These are phyloP conservation scores for Sthenelais limicola DNA, from an alignment of 2,888 invertebrate genomes.

Conservation along the genomic window DNA sequence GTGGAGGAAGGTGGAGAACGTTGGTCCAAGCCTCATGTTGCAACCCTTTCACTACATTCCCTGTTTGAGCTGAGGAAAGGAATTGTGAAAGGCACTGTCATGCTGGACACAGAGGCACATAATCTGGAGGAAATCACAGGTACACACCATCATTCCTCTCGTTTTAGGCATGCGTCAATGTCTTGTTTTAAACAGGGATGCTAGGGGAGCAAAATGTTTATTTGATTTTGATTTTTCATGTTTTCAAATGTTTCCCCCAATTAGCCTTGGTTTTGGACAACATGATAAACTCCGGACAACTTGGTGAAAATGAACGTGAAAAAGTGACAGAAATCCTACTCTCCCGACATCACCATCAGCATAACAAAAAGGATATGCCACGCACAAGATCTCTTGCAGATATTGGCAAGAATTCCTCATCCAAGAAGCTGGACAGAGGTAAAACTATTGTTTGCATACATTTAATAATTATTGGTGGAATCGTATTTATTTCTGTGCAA, in stretches of 20 bases:
- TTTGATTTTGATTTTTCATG: too few relatives aligned
- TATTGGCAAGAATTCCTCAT: constrained; percentile 93
- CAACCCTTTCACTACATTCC: constrained; percentile 95
- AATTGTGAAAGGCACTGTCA: constrained; percentile 91
- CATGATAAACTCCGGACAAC: constrained; percentile 39
- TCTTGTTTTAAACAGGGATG: too few relatives aligned
- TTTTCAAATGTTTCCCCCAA: too few relatives aligned
- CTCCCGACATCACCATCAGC: constrained; percentile 41
- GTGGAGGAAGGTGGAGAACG: constrained; percentile 99
- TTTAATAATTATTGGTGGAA: too few relatives aligned
- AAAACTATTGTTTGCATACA: too few relatives aligned
- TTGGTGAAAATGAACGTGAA: constrained; percentile 23
- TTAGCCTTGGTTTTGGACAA: constrained; percentile 41
- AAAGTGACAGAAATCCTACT: constrained; percentile 33
- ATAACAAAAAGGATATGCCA: constrained; percentile 54
- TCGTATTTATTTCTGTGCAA: too few relatives aligned
- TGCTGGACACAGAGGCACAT: constrained; percentile 94
- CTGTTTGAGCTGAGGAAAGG: constrained; percentile 95
- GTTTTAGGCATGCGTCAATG: too few relatives aligned
- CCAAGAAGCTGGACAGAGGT: constrained; percentile 54
- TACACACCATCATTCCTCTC: constrained; percentile 54
- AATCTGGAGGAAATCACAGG: constrained; percentile 78
- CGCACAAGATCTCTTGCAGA: constrained; percentile 88
- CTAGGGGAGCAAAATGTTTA: too few relatives aligned
- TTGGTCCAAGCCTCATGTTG: constrained; percentile 95